Percentiles rank a stretch among this genome's conserved stretches.
Evolutionary conservation across 2,113 vertebrate genomes (phyloP).

Genomic region (Dromas ardeola): DNA sequence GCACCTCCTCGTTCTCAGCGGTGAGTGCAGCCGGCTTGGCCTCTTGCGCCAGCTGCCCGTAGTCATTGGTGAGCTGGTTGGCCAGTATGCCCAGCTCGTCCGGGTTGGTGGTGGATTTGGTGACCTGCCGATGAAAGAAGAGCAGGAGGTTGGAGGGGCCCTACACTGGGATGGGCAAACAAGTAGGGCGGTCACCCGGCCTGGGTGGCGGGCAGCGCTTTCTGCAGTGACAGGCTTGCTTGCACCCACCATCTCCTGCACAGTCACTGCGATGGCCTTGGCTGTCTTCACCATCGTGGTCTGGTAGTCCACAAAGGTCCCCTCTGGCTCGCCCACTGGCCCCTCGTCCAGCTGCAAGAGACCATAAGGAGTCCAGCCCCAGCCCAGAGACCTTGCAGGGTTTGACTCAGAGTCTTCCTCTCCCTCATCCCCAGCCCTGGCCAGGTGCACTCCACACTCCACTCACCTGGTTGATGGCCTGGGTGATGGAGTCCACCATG

Average conservation of each 20-base stretch:
- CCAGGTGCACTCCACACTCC: not conserved
- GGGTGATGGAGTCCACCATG: slow-evolving; percentile 96
- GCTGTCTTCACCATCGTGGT: slow-evolving; percentile 98
- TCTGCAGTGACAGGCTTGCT: not conserved
- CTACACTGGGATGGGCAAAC: not conserved
- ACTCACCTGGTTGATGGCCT: slow-evolving; percentile 89
- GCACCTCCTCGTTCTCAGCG: slow-evolving; percentile 89
- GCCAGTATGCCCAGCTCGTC: slow-evolving; percentile 93
- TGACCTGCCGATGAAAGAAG: slow-evolving; percentile 79
- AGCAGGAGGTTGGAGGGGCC: not conserved
- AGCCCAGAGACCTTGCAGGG: not conserved
- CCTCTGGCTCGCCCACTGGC: slow-evolving; percentile 86
- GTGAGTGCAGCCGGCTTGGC: slow-evolving; percentile 92
- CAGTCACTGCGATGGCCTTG: slow-evolving; percentile 95
- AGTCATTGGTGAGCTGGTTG: slow-evolving; percentile 94
- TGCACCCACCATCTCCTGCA: slow-evolving; percentile 93
- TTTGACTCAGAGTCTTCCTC: not conserved
- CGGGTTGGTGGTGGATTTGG: slow-evolving; percentile 93
- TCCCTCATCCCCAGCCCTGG: not conserved
- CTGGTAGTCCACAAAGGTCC: slow-evolving; percentile 98
- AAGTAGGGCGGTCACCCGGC: not conserved
- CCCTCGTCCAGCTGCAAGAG: slow-evolving; percentile 85
- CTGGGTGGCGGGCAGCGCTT: not conserved
- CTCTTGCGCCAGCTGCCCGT: slow-evolving; percentile 88
- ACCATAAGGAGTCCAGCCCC: not conserved